A percentile compares a stretch with the other conserved stretches of the same genome.
phyloP scores from a whole-genome alignment of 1,140 invertebrate species.

The Saccostrea cuccullata region DNA sequence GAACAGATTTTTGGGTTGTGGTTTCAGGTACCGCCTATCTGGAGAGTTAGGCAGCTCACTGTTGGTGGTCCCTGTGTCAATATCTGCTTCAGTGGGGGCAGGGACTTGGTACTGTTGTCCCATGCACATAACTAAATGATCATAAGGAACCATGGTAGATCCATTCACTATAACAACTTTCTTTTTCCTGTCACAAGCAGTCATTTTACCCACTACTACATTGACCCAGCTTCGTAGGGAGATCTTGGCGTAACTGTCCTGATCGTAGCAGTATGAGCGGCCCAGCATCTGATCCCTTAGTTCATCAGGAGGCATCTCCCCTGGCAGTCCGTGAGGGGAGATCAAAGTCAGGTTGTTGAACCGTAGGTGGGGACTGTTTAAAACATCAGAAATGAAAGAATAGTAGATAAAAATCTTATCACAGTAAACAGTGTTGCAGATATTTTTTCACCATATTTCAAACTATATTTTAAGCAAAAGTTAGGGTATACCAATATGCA shows the following conservation, averaged over 20 bases:
- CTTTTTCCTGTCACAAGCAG: slow-evolving; percentile 75
- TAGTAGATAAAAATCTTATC: not conserved
- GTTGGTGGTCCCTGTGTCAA: slow-evolving; percentile 62
- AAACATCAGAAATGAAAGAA: not conserved
- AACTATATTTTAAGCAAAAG: not conserved
- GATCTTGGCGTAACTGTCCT: slow-evolving; percentile 72
- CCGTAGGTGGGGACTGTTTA: slow-evolving; percentile 76
- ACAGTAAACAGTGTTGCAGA: not conserved
- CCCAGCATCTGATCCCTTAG: slow-evolving; percentile 70
- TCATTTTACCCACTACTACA: slow-evolving; percentile 78
- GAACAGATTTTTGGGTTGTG: slow-evolving; percentile 74
- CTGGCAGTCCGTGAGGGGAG: slow-evolving; percentile 84
- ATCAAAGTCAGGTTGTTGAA: slow-evolving; percentile 81
- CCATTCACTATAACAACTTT: slow-evolving; percentile 76
- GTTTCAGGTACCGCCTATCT: slow-evolving; percentile 64
- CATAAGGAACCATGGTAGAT: slow-evolving; percentile 74
- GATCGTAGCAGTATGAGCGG: slow-evolving; percentile 71
- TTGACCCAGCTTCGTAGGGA: slow-evolving; percentile 77
- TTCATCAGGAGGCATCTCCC: slow-evolving; percentile 75
- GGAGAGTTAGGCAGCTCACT: slow-evolving; percentile 64
- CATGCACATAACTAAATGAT: slow-evolving; percentile 76
- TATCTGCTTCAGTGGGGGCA: slow-evolving; percentile 69
- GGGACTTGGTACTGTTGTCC: slow-evolving; percentile 77
- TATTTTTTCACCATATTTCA: not conserved
- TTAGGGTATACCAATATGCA: slow-evolving; percentile 81